phyloP scores from a whole-genome alignment of 1,140 invertebrate species.

The Trissolcus basalis region DNA sequence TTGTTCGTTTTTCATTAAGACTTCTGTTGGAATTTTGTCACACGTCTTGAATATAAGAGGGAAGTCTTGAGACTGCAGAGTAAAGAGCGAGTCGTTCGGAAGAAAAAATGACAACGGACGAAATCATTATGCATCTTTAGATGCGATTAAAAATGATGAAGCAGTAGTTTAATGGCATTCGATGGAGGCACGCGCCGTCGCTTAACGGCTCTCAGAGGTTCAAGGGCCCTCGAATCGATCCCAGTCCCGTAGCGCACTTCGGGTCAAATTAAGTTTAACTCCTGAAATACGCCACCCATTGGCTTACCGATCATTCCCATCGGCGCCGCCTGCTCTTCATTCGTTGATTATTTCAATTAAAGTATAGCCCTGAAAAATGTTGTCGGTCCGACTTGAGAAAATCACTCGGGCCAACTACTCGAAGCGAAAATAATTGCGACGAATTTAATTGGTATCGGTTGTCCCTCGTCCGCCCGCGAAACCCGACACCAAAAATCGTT shows the following conservation, averaged over 20 bases:
- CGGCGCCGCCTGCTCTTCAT: slow-evolving; percentile 37
- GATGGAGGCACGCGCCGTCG: slow-evolving; percentile 71
- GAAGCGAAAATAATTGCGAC: slow-evolving; percentile 7
- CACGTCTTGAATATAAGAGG: no score
- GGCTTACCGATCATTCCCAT: slow-evolving; percentile 47
- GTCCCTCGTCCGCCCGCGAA: no score
- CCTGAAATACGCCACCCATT: slow-evolving; percentile 66
- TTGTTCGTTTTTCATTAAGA: no score
- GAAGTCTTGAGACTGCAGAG: no score
- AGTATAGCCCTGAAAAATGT: slow-evolving; percentile 7
- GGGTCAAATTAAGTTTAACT: slow-evolving; percentile 74
- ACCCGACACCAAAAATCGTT: no score
- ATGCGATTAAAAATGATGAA: slow-evolving; percentile 47
- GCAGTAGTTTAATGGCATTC: slow-evolving; percentile 68
- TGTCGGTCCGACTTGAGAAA: neutral
- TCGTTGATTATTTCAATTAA: slow-evolving; percentile 44
- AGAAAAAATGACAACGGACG: slow-evolving; percentile 13
- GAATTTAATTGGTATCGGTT: no score
- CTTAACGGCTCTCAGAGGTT: slow-evolving; percentile 67
- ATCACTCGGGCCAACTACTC: no score
- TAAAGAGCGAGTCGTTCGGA: no score
- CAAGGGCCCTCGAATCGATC: slow-evolving; percentile 74
- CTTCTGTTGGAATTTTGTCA: no score
- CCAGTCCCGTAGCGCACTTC: slow-evolving; percentile 72
- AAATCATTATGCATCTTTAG: slow-evolving; percentile 26